Evolutionary conservation across 2,113 vertebrate species (phyloP).

Genomic region (Euleptes europaea): DNA sequence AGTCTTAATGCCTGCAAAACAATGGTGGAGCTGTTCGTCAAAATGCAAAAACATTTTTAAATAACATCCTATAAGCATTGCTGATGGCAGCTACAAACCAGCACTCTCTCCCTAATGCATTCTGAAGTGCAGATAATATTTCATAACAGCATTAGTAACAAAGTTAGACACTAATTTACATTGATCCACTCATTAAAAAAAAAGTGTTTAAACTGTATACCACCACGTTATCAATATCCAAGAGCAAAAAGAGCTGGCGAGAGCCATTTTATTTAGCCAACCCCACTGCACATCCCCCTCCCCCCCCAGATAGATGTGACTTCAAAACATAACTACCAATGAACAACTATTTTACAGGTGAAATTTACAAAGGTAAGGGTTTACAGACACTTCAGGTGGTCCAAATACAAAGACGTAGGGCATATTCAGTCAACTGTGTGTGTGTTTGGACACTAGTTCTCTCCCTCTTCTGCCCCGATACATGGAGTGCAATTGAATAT

Average conservation of each 20-base stretch:
- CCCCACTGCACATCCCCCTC: background rate
- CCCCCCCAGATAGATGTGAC: background rate
- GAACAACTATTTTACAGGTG: background rate
- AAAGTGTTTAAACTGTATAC: background rate
- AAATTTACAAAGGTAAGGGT: background rate
- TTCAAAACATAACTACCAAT: background rate
- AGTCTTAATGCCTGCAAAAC: background rate
- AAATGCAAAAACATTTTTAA: background rate
- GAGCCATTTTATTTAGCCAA: background rate
- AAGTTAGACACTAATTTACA: background rate
- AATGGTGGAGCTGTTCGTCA: background rate
- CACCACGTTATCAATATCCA: background rate
- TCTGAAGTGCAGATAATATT: background rate
- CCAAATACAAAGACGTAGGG: background rate
- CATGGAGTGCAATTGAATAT: too few species aligned
- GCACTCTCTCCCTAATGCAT: background rate
- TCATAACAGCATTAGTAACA: background rate
- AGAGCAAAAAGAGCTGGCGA: background rate
- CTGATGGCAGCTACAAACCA: background rate
- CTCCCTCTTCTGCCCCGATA: too few species aligned
- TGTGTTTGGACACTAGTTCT: too few species aligned
- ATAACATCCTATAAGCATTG: background rate
- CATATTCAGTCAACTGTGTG: too few species aligned
- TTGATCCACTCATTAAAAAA: background rate
- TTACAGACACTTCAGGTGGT: background rate